These are phyloP conservation scores for Operophtera brumata DNA, from an alignment of 2,888 invertebrate species.

Conservation along the genomic window DNA sequence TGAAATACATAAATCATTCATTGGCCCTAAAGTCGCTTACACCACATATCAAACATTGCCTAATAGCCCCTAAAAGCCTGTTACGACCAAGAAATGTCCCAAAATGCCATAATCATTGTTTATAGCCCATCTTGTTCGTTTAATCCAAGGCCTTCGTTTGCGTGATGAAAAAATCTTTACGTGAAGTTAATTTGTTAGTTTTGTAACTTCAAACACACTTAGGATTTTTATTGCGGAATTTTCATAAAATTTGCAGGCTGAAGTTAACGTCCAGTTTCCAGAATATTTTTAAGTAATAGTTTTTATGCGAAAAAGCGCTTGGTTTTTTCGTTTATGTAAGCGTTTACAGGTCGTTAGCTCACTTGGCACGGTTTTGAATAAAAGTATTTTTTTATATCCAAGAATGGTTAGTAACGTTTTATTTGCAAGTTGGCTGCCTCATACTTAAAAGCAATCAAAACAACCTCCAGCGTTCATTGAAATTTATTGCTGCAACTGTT, in stretches of 20 bases:
- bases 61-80: conserved; percentile 24
- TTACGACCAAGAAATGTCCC: conserved; percentile 18
- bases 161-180: conserved; percentile 12
- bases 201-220: conserved; percentile 14
- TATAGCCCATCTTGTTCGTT: conserved; percentile 20
- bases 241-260: conserved; percentile 17
- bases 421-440: conserved; percentile 8
- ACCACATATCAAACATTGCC: conserved; percentile 11
- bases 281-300: conserved; percentile 15
- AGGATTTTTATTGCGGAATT: conserved; percentile 18
- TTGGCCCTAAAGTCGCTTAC: conserved; percentile 28
- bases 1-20: conserved; percentile 25
- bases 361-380: conserved; percentile 14
- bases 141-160: conserved; percentile 12
- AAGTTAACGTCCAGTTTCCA: conserved; percentile 15
- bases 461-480: conserved; percentile 12
- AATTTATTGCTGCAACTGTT: conserved; percentile 19
- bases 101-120: conserved; percentile 24
- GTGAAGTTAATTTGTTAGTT: conserved; percentile 21
- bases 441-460: conserved; percentile 19
- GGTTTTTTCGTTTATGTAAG: conserved; percentile 18
- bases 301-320: conserved; percentile 15
- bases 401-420: neutral
- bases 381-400: neutral
- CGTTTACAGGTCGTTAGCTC: conserved; percentile 17